These are phyloP conservation scores for Spodoptera frugiperda DNA, from an alignment of 1,140 invertebrate species.

Conservation along the genomic window DNA sequence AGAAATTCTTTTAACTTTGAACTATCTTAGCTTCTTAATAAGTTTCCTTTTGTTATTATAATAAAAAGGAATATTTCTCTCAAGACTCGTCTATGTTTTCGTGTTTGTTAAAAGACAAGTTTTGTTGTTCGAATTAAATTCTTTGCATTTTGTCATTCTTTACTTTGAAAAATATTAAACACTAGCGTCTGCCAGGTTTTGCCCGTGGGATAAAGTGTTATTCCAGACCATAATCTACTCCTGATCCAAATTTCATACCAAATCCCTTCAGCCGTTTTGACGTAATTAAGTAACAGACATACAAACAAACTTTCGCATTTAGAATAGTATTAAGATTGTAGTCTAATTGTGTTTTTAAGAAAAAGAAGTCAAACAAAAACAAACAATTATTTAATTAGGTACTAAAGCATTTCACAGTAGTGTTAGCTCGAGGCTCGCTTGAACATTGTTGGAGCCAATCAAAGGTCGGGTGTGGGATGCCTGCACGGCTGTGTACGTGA, in stretches of 20 bases:
- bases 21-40: slow-evolving; percentile 23
- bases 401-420: no score
- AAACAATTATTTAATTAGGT: no score
- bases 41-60: slow-evolving; percentile 5
- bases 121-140: background rate
- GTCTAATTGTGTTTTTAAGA: no score
- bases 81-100: background rate
- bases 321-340: no score
- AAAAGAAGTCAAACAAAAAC: no score
- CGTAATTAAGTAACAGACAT: no score
- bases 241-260: no score
- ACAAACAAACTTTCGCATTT: no score
- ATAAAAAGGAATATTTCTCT: background rate
- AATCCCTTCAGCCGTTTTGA: no score
- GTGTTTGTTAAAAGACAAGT: background rate
- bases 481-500: background rate
- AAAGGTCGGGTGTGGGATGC: background rate
- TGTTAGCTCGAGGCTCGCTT: background rate
- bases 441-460: background rate
- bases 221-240: no score
- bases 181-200: no score
- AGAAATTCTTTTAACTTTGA: slow-evolving; percentile 26
- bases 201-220: no score
- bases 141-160: background rate
- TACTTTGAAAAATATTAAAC: background rate